These are phyloP conservation scores for Anoura caudifer DNA, from an alignment of 2,113 vertebrate species.

Conservation along the genomic window DNA sequence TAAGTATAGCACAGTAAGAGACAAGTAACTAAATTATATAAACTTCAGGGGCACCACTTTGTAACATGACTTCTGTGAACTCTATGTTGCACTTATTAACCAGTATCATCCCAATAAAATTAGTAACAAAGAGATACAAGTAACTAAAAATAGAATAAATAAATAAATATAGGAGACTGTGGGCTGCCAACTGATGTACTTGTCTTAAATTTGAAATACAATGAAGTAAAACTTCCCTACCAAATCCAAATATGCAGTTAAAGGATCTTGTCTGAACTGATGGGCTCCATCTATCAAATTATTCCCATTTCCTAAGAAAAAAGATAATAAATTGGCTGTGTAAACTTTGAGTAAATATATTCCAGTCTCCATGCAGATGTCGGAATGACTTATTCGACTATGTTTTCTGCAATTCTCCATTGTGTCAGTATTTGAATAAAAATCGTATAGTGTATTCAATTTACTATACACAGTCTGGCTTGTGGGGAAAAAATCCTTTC, in stretches of 20 bases:
- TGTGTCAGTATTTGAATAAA: not conserved
- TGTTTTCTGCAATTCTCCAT: not conserved
- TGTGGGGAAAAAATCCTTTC: not conserved
- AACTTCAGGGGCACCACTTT: not conserved
- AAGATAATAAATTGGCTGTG: not conserved
- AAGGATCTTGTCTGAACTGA: not conserved
- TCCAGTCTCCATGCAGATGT: not conserved
- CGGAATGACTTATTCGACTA: not conserved
- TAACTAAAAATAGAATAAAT: not conserved
- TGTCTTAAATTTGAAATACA: slow-evolving; percentile 42
- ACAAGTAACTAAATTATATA: not conserved
- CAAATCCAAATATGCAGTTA: not conserved
- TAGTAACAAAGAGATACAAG: not conserved
- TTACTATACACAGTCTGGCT: not conserved
- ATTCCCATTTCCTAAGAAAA: not conserved
- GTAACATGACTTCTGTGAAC: not conserved
- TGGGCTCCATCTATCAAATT: not conserved
- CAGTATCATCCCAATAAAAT: not conserved
- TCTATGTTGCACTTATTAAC: not conserved
- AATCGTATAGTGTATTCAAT: not conserved
- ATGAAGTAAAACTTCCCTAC: not conserved
- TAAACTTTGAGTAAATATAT: slow-evolving; percentile 21
- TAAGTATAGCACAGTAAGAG: slow-evolving; percentile 19
- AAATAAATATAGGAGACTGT: not conserved
- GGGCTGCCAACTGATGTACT: slow-evolving; percentile 28